phyloP scores from a whole-genome alignment of 2,888 invertebrate species.

The Rhagium mordax region DNA sequence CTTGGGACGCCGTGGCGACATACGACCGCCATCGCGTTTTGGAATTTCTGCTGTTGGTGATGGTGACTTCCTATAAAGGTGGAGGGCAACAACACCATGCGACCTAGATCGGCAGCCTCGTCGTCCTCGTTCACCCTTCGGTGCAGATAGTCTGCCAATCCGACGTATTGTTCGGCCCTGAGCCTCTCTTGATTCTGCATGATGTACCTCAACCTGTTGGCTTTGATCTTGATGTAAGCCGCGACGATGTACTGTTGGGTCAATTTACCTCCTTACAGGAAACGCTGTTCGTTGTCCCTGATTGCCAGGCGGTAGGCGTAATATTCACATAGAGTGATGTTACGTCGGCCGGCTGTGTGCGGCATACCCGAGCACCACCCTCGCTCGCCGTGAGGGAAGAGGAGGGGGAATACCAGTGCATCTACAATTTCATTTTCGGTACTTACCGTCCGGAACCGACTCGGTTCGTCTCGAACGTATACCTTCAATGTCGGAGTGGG shows the following conservation, averaged over 20 bases:
- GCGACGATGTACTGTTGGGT: constrained; percentile 42
- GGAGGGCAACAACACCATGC: constrained; percentile 20
- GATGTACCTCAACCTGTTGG: constrained; percentile 5
- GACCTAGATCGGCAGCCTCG: constrained; percentile 11
- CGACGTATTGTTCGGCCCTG: neutral
- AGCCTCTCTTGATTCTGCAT: constrained; percentile 17
- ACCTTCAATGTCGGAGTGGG: neutral
- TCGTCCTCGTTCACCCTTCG: neutral
- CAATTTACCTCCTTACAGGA: constrained; percentile 32
- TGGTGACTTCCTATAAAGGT: constrained; percentile 4
- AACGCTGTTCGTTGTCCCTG: constrained; percentile 15
- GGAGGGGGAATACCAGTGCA: neutral
- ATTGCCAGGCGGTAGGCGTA: constrained; percentile 29
- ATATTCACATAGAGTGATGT: constrained; percentile 26
- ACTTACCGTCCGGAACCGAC: neutral
- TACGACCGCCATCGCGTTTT: constrained; percentile 23
- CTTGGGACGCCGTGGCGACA: constrained; percentile 30
- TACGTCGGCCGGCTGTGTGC: neutral
- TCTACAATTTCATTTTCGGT: neutral
- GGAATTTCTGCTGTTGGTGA: neutral
- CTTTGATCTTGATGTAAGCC: constrained; percentile 11
- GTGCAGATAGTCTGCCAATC: neutral
- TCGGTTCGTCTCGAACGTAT: neutral
- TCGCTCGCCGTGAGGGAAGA: neutral
- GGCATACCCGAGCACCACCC: neutral